Conservation (phyloP, 2,113 vertebrate genomes). For the Nipponia nippon region DNA sequence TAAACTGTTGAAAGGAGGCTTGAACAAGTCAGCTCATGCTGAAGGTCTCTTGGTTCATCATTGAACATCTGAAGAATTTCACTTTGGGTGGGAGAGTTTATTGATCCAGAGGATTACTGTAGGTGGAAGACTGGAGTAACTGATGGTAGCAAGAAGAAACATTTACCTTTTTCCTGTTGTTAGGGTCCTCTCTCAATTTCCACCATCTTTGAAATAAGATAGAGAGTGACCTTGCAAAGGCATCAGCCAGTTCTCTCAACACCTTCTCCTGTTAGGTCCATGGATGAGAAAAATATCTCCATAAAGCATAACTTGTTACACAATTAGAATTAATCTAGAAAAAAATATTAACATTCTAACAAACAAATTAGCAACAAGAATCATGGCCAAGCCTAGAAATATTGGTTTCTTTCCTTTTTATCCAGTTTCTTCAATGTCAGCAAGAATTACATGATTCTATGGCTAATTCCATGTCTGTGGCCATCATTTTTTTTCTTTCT, state of each 20-base stretch:
- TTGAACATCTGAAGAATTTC: background rate
- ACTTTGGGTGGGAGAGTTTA: background rate
- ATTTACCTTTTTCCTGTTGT: background rate
- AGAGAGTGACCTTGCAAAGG: background rate
- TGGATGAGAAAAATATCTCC: background rate
- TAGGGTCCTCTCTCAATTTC: background rate
- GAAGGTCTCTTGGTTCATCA: background rate
- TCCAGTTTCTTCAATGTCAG: background rate
- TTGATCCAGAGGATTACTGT: background rate
- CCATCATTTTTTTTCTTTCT: background rate
- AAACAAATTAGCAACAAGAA: background rate
- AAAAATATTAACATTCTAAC: background rate
- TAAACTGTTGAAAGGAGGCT: background rate
- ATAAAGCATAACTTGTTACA: background rate
- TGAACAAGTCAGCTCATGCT: background rate
- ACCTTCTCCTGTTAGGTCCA: background rate
- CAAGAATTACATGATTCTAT: background rate
- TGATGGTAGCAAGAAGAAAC: background rate
- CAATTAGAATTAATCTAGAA: background rate
- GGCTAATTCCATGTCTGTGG: background rate
- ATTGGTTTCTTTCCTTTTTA: background rate
- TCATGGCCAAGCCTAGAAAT: background rate
- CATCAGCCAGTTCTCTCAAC: background rate
- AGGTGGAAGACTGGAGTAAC: background rate
- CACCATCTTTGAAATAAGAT: background rate